These are phyloP conservation scores for Gallinago nigripennis DNA, from an alignment of 2,797 vertebrate genomes.

Conservation along the genomic window DNA sequence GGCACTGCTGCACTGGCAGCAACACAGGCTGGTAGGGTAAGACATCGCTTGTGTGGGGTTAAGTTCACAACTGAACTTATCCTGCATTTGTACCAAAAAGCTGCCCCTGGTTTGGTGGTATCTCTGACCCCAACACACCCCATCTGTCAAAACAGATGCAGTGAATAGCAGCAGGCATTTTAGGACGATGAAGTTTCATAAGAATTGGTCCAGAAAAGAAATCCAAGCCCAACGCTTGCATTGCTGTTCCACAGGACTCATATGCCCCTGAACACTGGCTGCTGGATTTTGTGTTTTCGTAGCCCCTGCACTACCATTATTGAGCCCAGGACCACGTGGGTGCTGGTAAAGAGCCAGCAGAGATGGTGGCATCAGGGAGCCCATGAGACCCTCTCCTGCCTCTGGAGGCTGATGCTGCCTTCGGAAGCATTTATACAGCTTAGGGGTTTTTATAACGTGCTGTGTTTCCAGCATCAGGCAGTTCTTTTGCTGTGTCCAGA, in stretches of 20 bases:
- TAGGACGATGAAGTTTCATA: neutral
- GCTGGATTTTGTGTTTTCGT: neutral
- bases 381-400: neutral
- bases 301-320: neutral
- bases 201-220: neutral
- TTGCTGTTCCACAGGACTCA: neutral
- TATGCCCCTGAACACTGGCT: fast-evolving
- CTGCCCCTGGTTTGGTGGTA: neutral
- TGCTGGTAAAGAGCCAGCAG: neutral
- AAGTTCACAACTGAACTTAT: neutral
- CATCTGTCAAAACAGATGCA: neutral
- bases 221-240: neutral
- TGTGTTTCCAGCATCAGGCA: neutral
- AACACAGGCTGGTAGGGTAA: neutral
- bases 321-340: neutral
- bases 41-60: neutral
- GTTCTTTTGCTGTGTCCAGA: neutral
- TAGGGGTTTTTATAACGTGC: fast-evolving
- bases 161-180: neutral
- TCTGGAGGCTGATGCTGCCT: neutral
- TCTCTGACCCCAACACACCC: fast-evolving
- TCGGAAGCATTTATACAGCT: neutral
- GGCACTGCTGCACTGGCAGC: neutral
- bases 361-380: neutral
- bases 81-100: neutral